phyloP scores from a whole-genome alignment of 2,113 vertebrate genomes.

The Gorsachius goisagi region DNA sequence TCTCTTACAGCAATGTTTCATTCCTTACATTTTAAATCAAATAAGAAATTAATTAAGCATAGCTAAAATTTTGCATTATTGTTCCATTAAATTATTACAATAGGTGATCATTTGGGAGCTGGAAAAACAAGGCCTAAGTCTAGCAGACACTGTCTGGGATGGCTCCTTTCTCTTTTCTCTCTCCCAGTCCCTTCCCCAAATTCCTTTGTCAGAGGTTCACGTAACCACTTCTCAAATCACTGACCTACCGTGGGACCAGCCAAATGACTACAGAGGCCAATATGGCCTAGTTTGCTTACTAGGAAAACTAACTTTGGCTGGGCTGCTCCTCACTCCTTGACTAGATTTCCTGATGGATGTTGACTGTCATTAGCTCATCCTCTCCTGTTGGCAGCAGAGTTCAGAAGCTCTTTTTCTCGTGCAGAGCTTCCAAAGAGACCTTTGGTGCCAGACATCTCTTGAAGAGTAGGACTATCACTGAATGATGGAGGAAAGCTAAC shows the following conservation, averaged over 20 bases:
- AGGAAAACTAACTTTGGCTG: neutral
- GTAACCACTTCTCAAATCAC: conserved; percentile 6
- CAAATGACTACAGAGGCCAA: neutral
- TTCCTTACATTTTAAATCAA: conserved; percentile 39
- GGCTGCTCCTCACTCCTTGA: neutral
- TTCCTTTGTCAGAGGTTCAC: neutral
- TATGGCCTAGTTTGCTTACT: neutral
- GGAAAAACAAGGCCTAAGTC: neutral
- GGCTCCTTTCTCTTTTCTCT: neutral
- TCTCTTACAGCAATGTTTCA: neutral
- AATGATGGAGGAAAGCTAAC: neutral
- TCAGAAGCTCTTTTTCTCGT: neutral
- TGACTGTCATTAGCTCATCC: neutral
- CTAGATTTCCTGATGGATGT: neutral
- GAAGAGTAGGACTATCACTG: neutral
- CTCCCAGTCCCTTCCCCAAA: neutral
- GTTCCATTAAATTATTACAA: conserved; percentile 23
- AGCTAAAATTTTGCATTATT: neutral
- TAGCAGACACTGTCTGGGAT: neutral
- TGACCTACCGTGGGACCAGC: neutral
- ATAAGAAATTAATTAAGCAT: conserved; percentile 36
- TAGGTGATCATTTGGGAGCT: neutral
- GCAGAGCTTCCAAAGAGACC: neutral
- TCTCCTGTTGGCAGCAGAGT: neutral
- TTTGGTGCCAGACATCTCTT: neutral